A percentile compares a stretch with the other conserved stretches of the same genome.
Conservation (phyloP, 92 coral and sea anemone species). For the Nematostella vectensis region DNA sequence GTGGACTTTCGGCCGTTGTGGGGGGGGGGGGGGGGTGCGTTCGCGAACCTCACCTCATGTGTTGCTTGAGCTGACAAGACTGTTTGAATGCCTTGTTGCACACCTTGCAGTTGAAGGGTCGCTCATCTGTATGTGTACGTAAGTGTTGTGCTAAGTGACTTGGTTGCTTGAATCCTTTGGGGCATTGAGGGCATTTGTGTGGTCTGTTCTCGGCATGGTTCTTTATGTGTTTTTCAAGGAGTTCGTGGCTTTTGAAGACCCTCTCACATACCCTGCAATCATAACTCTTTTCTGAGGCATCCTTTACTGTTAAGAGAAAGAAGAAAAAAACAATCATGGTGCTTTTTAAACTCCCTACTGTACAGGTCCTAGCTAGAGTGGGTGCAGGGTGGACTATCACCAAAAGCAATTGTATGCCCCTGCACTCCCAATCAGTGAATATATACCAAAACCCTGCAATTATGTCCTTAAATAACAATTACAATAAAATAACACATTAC, state of each 20-base stretch:
- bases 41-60: constrained; percentile 58
- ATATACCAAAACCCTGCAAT: too few species aligned
- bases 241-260: constrained; percentile 59
- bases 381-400: too few species aligned
- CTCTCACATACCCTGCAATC: constrained; percentile 86
- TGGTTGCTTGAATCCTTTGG: constrained; percentile 88
- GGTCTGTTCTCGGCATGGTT: constrained; percentile 82
- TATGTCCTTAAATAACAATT: too few species aligned
- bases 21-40: too few species aligned
- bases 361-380: too few species aligned
- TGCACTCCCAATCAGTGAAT: too few species aligned
- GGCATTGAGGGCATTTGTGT: constrained; percentile 81
- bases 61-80: constrained; percentile 95
- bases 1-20: too few species aligned
- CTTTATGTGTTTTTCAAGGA: constrained; percentile 66
- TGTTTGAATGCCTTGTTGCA: constrained; percentile 93
- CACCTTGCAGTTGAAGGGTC: constrained; percentile 88
- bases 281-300: constrained; percentile 32
- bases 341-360: too few species aligned
- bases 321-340: too few species aligned
- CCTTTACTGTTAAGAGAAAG: background rate
- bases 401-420: too few species aligned
- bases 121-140: constrained; percentile 81
- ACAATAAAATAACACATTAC: too few species aligned
- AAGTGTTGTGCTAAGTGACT: constrained; percentile 78